Conservation (phyloP, 2,888 invertebrate species). For the Sphecodes monilicornis region DNA sequence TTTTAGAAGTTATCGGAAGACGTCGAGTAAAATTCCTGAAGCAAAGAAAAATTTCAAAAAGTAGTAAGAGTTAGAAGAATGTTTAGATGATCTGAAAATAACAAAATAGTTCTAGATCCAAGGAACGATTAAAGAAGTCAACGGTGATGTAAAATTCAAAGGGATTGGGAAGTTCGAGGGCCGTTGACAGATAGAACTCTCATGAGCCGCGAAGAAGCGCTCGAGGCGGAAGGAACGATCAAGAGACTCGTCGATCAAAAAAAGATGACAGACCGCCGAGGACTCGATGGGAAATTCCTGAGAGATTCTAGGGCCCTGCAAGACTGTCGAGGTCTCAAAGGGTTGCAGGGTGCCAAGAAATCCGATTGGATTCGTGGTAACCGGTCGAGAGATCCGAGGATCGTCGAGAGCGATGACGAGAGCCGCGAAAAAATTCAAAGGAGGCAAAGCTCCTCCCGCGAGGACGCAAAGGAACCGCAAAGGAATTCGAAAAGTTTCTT, state of each 20-base stretch:
- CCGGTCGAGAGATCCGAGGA: not conserved
- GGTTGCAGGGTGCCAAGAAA: conserved; percentile 1
- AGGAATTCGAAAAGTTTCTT: not conserved
- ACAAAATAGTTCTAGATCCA: not conserved
- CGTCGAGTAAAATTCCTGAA: no score
- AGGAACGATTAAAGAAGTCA: not conserved
- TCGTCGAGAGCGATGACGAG: not conserved
- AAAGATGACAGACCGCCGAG: not conserved
- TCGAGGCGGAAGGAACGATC: not conserved
- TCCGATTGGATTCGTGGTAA: not conserved
- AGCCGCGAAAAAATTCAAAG: not conserved
- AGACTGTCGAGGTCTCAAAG: not conserved
- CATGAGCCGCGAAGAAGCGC: not conserved
- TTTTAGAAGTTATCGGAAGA: not conserved
- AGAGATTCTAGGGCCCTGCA: not conserved
- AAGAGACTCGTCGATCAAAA: conserved; percentile 1
- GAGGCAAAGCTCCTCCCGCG: not conserved
- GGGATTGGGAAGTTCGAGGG: not conserved
- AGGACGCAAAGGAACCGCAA: not conserved
- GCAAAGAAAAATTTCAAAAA: not conserved
- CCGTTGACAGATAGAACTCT: not conserved
- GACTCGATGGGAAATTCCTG: not conserved
- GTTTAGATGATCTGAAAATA: not conserved
- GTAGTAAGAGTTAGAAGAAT: not conserved
- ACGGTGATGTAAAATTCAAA: not conserved